Evolutionary conservation across 1,140 invertebrate genomes (phyloP).

Genomic region (Panonychus citri): DNA sequence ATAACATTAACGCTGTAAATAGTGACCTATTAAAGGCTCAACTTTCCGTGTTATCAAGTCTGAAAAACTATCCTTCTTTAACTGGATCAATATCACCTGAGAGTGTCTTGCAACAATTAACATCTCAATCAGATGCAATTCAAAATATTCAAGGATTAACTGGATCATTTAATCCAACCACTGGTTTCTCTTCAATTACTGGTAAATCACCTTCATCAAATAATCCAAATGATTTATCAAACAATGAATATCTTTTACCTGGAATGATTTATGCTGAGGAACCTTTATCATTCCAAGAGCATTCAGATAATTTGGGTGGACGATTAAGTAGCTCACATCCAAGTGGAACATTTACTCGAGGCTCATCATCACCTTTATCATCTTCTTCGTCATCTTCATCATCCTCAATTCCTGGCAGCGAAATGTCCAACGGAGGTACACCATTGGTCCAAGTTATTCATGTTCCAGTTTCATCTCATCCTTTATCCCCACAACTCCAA

Average conservation of each 20-base stretch:
- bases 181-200: background rate
- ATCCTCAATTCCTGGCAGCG: background rate
- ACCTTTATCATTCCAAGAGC: background rate
- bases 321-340: background rate
- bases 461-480: slow-evolving; percentile 6
- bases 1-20: background rate
- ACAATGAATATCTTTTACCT: background rate
- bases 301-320: background rate
- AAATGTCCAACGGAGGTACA: background rate
- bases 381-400: background rate
- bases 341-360: background rate
- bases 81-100: slow-evolving; percentile 11
- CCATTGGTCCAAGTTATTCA: slow-evolving; percentile 11
- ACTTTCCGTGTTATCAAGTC: slow-evolving; percentile 6
- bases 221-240: background rate
- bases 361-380: background rate
- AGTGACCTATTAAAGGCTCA: slow-evolving; percentile 8
- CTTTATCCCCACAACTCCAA: background rate
- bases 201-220: background rate
- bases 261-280: background rate
- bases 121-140: background rate
- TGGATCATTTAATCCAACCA: background rate
- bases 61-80: slow-evolving; percentile 13
- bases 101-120: slow-evolving; percentile 9
- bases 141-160: background rate